Evolutionary conservation across 2,888 invertebrate genomes (phyloP).

Genomic region (Athrips mouffetella): DNA sequence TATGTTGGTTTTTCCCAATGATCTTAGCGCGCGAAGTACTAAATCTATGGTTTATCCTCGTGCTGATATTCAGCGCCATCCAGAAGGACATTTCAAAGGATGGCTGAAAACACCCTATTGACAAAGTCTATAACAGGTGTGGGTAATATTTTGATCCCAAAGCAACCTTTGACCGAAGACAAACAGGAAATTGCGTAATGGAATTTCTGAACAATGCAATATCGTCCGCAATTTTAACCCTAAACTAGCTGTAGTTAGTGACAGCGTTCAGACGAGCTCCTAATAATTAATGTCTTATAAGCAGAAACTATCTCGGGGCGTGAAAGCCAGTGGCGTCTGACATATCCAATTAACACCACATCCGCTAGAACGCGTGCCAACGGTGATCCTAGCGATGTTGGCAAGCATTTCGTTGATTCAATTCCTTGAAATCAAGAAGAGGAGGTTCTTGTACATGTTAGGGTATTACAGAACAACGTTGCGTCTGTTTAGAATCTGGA

Average conservation of each 20-base stretch:
- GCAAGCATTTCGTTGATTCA: slow-evolving; percentile 10
- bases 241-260: slow-evolving; percentile 15
- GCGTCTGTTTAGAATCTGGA: too few species aligned
- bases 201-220: slow-evolving; percentile 4
- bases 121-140: too few species aligned
- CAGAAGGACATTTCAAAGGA: too few species aligned
- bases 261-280: slow-evolving; percentile 43
- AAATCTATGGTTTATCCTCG: too few species aligned
- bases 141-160: not conserved
- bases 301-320: slow-evolving; percentile 67
- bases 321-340: slow-evolving; percentile 73
- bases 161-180: not conserved
- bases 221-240: slow-evolving; percentile 8
- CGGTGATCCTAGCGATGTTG: slow-evolving; percentile 15
- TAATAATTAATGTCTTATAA: slow-evolving; percentile 71
- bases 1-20: too few species aligned
- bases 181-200: slow-evolving; percentile 1
- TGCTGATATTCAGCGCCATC: too few species aligned
- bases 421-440: slow-evolving; percentile 11
- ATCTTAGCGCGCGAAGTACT: too few species aligned
- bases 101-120: too few species aligned
- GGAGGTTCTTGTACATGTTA: not conserved
- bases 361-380: slow-evolving; percentile 39
- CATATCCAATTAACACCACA: slow-evolving; percentile 75
- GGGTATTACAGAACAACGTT: not conserved